A percentile compares a stretch with the other conserved stretches of the same genome.
phyloP scores from a whole-genome alignment of 1,140 invertebrate species.

The Diachasma alloeum region DNA sequence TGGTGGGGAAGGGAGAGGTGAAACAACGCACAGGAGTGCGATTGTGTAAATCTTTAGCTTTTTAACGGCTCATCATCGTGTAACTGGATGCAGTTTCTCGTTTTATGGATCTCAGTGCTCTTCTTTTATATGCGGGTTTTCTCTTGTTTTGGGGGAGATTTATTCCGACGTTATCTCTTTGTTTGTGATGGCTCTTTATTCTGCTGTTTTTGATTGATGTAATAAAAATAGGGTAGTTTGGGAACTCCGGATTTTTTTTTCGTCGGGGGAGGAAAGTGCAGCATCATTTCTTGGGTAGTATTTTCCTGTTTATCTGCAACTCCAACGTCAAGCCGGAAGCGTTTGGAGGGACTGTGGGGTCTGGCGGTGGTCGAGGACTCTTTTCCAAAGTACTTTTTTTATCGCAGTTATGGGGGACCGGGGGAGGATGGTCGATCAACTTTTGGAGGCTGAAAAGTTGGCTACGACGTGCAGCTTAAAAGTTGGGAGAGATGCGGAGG shows the following conservation, averaged over 20 bases:
- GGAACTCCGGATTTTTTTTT: not conserved
- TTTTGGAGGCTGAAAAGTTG: constrained; percentile 11
- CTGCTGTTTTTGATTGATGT: not conserved
- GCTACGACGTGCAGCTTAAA: not conserved
- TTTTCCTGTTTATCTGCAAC: constrained; percentile 21
- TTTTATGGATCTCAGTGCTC: not conserved
- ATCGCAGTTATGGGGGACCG: not conserved
- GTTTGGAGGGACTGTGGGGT: not conserved
- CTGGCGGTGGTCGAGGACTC: not conserved
- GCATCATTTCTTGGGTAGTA: not conserved
- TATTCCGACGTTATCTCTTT: not conserved
- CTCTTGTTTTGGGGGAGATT: not conserved
- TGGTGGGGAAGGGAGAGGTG: not conserved
- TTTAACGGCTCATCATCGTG: not conserved
- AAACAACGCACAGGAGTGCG: not conserved
- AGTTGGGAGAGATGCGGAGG: not conserved
- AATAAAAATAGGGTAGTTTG: not conserved
- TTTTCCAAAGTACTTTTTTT: not conserved
- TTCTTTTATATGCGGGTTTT: not conserved
- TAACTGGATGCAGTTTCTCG: not conserved
- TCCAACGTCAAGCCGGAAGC: constrained; percentile 16
- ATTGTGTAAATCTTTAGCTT: not conserved
- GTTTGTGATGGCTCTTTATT: not conserved
- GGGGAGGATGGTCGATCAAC: not conserved
- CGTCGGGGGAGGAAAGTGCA: not conserved